Conservation (phyloP, 2,888 invertebrate genomes). For the Hypercompe scribonia region DNA sequence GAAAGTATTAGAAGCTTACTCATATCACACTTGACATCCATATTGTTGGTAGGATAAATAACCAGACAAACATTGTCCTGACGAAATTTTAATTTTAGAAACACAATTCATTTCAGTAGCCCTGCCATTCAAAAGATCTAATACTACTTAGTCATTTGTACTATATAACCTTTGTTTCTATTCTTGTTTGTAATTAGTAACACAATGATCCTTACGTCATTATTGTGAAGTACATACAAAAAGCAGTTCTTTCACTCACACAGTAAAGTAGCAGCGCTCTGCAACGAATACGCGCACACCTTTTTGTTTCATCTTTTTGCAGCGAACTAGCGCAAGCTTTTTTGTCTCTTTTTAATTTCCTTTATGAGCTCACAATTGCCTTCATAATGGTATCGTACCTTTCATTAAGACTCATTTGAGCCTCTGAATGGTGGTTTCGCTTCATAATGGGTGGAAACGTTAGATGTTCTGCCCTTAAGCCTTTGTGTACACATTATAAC, state of each 20-base stretch:
- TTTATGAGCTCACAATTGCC: constrained; percentile 82
- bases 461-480: constrained; percentile 74
- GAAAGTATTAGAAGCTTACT: too few relatives aligned
- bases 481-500: constrained; percentile 73
- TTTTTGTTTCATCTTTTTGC: constrained; percentile 61
- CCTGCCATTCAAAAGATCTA: neutral
- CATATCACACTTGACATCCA: too few relatives aligned
- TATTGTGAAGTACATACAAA: constrained; percentile 34
- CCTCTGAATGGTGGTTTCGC: constrained; percentile 76
- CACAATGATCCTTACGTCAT: constrained; percentile 37
- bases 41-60: too few relatives aligned
- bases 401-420: constrained; percentile 82
- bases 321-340: constrained; percentile 57
- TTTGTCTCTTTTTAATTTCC: constrained; percentile 82
- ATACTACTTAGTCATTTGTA: neutral
- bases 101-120: too few relatives aligned
- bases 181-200: constrained; percentile 20
- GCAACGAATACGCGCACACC: constrained; percentile 50
- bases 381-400: constrained; percentile 82
- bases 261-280: constrained; percentile 52
- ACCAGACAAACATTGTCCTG: too few relatives aligned
- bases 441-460: constrained; percentile 77
- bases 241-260: constrained; percentile 53
- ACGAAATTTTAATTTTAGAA: too few relatives aligned
- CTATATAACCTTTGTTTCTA: neutral